Percentiles rank a stretch among this genome's conserved stretches.
phyloP scores from a whole-genome alignment of 2,113 vertebrate species.

The Nibea coibor region DNA sequence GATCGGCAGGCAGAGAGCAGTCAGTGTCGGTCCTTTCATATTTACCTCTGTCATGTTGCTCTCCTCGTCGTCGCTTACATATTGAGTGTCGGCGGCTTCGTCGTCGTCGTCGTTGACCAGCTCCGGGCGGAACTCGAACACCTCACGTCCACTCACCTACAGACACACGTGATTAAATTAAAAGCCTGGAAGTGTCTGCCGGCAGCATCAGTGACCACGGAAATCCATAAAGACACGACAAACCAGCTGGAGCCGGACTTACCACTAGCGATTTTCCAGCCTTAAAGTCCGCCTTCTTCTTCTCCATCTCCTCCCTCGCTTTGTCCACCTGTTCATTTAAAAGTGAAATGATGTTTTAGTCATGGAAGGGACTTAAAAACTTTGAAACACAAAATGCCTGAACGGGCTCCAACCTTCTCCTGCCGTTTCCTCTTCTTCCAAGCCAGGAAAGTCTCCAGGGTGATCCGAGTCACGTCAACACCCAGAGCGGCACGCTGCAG shows the following conservation, averaged over 20 bases:
- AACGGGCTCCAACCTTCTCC: conserved; percentile 85
- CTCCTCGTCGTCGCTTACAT: conserved; percentile 76
- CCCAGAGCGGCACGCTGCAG: conserved; percentile 92
- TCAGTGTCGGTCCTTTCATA: background rate
- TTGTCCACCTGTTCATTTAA: conserved; percentile 81
- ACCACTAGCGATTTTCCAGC: conserved; percentile 95
- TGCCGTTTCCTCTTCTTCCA: conserved; percentile 99
- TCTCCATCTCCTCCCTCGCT: conserved; percentile 94
- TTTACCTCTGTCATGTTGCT: conserved; percentile 77
- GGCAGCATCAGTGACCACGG: no score
- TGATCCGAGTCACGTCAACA: conserved; percentile 95
- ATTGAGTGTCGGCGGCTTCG: conserved; percentile 92
- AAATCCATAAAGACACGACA: background rate
- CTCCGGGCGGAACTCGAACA: conserved; percentile 97
- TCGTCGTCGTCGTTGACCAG: conserved; percentile 94
- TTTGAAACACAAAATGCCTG: background rate
- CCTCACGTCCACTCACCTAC: conserved; percentile 96
- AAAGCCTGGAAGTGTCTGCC: background rate
- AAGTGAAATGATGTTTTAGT: background rate
- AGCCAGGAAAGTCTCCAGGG: conserved; percentile 96
- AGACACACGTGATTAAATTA: background rate
- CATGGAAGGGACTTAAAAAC: no score
- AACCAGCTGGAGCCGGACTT: conserved; percentile 24
- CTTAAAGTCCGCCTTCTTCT: conserved; percentile 97
- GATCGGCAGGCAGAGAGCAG: background rate